Evolutionary conservation across 2,888 invertebrate genomes (phyloP).

Genomic region (Drosophila lutescens): DNA sequence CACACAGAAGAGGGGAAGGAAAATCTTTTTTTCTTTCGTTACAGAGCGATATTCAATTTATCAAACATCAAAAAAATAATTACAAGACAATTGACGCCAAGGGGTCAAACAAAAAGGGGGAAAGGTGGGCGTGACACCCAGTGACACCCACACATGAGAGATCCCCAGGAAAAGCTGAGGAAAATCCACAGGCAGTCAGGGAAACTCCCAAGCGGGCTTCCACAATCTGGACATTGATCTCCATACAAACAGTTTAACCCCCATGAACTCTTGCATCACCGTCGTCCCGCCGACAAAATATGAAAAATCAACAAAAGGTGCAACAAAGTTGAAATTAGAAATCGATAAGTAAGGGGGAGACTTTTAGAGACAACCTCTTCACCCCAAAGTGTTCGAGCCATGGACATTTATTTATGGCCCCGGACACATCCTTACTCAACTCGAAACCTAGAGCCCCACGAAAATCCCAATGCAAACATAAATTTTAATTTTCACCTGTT

Average conservation of each 20-base stretch:
- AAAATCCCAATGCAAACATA: slow-evolving; percentile 48
- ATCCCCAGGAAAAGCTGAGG: slow-evolving; percentile 6
- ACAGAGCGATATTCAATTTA: slow-evolving; percentile 71
- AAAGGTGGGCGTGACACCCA: slow-evolving; percentile 57
- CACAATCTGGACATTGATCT: slow-evolving; percentile 67
- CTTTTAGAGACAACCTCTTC: slow-evolving; percentile 30
- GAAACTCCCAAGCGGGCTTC: slow-evolving; percentile 18
- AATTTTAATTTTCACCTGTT: slow-evolving; percentile 70
- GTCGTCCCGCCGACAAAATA: slow-evolving; percentile 2
- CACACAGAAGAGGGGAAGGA: slow-evolving; percentile 13
- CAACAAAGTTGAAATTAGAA: slow-evolving; percentile 62
- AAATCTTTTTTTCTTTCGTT: neutral
- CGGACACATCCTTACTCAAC: slow-evolving; percentile 40
- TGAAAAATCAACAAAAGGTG: slow-evolving; percentile 31
- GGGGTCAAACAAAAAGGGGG: slow-evolving; percentile 46
- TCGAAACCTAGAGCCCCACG: slow-evolving; percentile 6
- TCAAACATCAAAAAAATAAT: slow-evolving; percentile 68
- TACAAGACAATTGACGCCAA: slow-evolving; percentile 75
- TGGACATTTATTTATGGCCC: slow-evolving; percentile 53
- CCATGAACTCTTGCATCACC: slow-evolving; percentile 70
- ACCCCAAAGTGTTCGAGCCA: slow-evolving; percentile 12
- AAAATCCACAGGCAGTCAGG: slow-evolving; percentile 5
- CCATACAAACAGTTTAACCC: slow-evolving; percentile 78
- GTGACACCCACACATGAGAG: slow-evolving; percentile 65
- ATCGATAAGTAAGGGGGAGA: slow-evolving; percentile 47